These are phyloP conservation scores for Otus sunia DNA, from an alignment of 2,113 vertebrate genomes.

Conservation along the genomic window DNA sequence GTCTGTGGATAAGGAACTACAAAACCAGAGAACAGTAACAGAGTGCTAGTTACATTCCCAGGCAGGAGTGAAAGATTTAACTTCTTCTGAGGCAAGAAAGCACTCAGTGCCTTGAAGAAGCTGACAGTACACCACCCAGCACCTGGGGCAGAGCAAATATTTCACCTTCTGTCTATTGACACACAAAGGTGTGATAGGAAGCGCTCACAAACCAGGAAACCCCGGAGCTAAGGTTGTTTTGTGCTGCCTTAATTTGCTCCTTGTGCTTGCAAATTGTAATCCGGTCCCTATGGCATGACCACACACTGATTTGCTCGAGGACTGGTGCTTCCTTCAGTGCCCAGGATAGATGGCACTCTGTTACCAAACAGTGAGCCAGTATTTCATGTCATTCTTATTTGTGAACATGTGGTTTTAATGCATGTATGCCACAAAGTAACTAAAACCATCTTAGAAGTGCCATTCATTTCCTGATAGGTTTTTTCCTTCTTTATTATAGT, in stretches of 20 bases:
- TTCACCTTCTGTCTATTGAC: not conserved
- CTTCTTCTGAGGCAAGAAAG: not conserved
- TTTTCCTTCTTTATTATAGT: not conserved
- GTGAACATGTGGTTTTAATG: not conserved
- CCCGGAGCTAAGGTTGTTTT: not conserved
- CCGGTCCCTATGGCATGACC: not conserved
- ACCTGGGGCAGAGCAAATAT: not conserved
- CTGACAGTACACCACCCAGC: not conserved
- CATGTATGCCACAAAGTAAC: not conserved
- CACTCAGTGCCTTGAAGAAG: not conserved
- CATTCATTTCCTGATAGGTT: not conserved
- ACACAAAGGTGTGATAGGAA: not conserved
- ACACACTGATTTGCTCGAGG: accelerated
- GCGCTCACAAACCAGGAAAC: not conserved
- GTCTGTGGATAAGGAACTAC: not conserved
- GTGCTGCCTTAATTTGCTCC: not conserved
- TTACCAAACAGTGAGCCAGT: not conserved
- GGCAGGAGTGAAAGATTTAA: not conserved
- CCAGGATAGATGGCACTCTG: not conserved
- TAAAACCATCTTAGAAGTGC: not conserved
- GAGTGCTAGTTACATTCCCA: not conserved
- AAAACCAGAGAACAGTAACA: not conserved
- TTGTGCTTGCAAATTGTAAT: not conserved
- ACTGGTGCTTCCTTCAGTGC: not conserved
- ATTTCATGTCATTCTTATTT: not conserved